Conservation (phyloP, 2,888 invertebrate genomes). For the Andrena bicolor region DNA sequence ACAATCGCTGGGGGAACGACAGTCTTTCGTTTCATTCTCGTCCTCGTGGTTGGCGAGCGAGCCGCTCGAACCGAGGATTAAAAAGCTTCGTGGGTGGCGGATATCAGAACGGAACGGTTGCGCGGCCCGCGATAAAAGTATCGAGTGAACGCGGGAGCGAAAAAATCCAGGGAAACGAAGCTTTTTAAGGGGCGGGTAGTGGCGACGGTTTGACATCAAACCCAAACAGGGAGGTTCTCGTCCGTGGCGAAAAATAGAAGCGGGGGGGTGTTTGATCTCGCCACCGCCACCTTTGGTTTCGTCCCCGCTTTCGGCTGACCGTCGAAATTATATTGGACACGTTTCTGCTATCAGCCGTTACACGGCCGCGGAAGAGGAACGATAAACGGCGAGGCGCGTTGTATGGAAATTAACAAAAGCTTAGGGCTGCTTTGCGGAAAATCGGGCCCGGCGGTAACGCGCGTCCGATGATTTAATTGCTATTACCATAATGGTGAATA, state of each 20-base stretch:
- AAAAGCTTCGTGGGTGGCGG: constrained; percentile 15
- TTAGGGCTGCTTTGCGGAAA: constrained; percentile 48
- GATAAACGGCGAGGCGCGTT: constrained; percentile 10
- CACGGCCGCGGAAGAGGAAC: background rate
- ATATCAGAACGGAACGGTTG: constrained; percentile 29
- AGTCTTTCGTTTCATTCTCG: constrained; percentile 35
- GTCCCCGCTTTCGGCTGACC: background rate
- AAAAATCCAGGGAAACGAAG: background rate
- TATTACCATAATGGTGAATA: constrained; percentile 44
- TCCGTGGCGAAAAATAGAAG: background rate
- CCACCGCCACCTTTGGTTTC: background rate
- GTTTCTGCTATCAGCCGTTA: background rate
- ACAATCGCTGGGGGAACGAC: background rate
- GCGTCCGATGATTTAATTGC: constrained; percentile 51
- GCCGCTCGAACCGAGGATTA: constrained; percentile 9
- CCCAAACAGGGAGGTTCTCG: background rate
- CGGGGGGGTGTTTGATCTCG: background rate
- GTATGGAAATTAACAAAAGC: constrained; percentile 49
- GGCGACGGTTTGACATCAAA: background rate
- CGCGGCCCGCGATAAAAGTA: constrained; percentile 20
- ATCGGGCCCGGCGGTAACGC: constrained; percentile 32
- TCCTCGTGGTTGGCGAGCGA: background rate
- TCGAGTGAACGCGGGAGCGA: background rate
- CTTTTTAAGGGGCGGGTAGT: background rate
- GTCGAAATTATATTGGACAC: background rate